Evolutionary conservation across 2,888 invertebrate species (phyloP), one percentile per base, ranked within the genome.

Genomic region (Alloscopus bannaensis): DNA sequence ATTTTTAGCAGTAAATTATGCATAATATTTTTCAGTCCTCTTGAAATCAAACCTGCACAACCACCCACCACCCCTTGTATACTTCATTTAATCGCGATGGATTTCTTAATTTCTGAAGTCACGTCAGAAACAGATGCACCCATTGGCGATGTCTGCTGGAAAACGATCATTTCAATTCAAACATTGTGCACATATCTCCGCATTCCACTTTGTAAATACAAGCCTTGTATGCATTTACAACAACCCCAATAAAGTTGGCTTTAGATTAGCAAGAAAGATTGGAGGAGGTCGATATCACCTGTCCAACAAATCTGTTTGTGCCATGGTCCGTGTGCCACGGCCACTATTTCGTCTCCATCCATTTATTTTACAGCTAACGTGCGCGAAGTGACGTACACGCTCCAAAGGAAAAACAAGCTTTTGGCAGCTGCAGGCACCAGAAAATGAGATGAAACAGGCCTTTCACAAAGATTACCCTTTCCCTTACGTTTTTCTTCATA

Each of bases 371-470:
- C 24, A 4, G 47, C 47, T 47, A 6, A n/a, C 8, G n/a, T 47
- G 47, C n/a, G 47, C 47, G 8, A n/a, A n/a, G 47, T 36, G 36
- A 36, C 8, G 13, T 6, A 8, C 6, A 36, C 36, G 13, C 13
- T 36, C 36, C 4, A 52, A 22, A 20, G 20, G 24, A 22, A 22
- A 52, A 52, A 22, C 22, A n/a, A 57, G 29, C 42, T 40, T 60
- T 70, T 59, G 62, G 62, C 71, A 22, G 29, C 31, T 52, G 26
- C 31, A 45, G 26, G 42, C 26, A 62, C 52, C 52, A 72, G 62
- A 72, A 72, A 72, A 72, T 72, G 50, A 62, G 42, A 62, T 62
- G 62, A 72, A 72, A 52, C 52, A 52, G 50, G 24, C 47, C 47
- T 47, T 47, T 59, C 60, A 70, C 50, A 45, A n/a, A 60, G 60